Base-by-base conservation (phyloP, 1,140 invertebrate genomes). In the Anastrepha obliqua region DNA sequence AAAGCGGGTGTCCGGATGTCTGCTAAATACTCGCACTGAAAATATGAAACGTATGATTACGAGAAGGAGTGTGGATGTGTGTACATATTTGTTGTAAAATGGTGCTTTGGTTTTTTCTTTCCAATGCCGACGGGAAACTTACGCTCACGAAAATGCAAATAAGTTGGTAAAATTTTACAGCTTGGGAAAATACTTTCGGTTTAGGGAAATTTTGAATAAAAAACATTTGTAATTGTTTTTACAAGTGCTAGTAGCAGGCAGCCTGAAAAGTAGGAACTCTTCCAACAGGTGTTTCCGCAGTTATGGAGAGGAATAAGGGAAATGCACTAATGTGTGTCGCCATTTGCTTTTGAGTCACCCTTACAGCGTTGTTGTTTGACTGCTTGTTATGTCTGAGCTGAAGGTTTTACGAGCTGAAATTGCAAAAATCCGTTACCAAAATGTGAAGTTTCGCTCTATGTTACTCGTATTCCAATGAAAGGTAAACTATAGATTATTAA, bases 1-100 rank as follows among this genome's bases (percentile, higher is more conserved):
- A 87, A 87, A 87, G 42, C 86, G 60, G 86, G 86, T 87, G 86
- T 87, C 62, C 86, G 86, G 62, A 47, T 87, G 86, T 87, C 86
- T 87, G 42, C 42, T 11, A 3, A 55, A 81, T 13, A 20, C 8
- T 29, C 39, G 3, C 29, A 67, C 9, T 47, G 70, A 0, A 13
- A 81, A 58, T 81, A 47, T 81, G 74, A 55, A 20, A 17, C 20
- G 47, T 55, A 74, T 44, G 39, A 42, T 42, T 39, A 74, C 39
- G 42, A 47, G 1, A 6, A 17, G 44, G 11, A 29, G 7, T 74
- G n/a, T n/a, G n/a, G n/a, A n/a, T n/a, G n/a, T n/a, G n/a, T n/a
- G 5, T 17, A 47, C 4, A 42, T 44, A 44, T 74, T 11, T 74
- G 39, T 11, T 17, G 67, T 74, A 15, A 74, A 74, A 74, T 81